Conservation (phyloP, 2,797 vertebrate genomes). For the Rachycentron canadum region DNA sequence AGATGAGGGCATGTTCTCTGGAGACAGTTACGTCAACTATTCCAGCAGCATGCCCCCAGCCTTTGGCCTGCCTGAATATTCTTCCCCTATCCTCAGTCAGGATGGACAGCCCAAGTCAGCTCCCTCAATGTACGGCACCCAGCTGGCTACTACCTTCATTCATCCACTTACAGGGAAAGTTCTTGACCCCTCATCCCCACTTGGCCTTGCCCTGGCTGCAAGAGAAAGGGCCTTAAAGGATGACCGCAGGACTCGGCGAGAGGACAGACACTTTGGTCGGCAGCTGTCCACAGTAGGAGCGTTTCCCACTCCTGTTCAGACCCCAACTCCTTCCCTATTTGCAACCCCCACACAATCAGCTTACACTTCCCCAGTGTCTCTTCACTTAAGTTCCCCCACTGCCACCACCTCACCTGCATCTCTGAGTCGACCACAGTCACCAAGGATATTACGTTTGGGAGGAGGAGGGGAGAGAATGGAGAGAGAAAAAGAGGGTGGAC, state of each 20-base stretch:
- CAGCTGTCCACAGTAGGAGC: constrained; percentile 84
- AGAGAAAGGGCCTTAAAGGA: constrained; percentile 93
- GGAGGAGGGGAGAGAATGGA: constrained; percentile 75
- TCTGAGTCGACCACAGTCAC: constrained; percentile 84
- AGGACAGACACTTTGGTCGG: constrained; percentile 86
- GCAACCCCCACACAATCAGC: constrained; percentile 80
- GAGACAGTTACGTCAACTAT: constrained; percentile 89
- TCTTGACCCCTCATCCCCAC: constrained; percentile 91
- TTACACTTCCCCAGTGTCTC: constrained; percentile 82
- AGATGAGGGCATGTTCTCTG: constrained; percentile 94
- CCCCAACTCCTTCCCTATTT: constrained; percentile 83
- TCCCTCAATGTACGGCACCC: constrained; percentile 79
- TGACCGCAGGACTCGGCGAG: constrained; percentile 84
- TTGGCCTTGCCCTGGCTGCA: constrained; percentile 92
- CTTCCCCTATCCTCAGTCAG: constrained; percentile 80
- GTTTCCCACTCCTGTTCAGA: constrained; percentile 80
- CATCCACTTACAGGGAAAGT: constrained; percentile 95
- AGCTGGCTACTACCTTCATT: constrained; percentile 89
- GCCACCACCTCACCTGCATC: constrained; percentile 80
- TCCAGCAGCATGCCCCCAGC: constrained; percentile 89
- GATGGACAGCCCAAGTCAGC: constrained; percentile 84
- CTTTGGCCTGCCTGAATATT: constrained; percentile 86
- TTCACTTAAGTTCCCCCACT: constrained; percentile 80
- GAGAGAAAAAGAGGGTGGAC: constrained; percentile 74
- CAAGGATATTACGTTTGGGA: constrained; percentile 81